Evolutionary conservation across 2,113 vertebrate species (phyloP), one percentile per base, ranked within the genome.

Genomic region (Varanus komodoensis): DNA sequence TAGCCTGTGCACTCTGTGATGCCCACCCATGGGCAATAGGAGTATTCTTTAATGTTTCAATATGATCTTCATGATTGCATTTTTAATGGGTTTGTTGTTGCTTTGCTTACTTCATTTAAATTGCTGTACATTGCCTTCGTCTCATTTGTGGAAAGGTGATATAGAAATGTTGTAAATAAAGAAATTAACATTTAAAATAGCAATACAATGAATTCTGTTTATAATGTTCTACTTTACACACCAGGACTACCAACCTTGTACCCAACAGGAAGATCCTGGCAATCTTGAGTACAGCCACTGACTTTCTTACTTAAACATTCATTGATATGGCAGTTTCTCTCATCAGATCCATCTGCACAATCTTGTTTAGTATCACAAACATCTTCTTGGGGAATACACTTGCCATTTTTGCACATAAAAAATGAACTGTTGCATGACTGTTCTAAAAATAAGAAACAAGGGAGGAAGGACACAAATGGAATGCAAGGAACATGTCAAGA

Each of bases 361-460:
- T 99, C 99, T 91, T 99, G 98, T 91, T 96, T 98, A 84, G 93
- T 97, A 94, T 99, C 98, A 93, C 99, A 99, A 38, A 99, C 97
- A 92, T 94, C 94, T 4, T 96, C 97, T 80, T 97, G 97, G 77
- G 98, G 97, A 92, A 99, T 98, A 95, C 99, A 99, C 93, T 98
- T 98, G 48, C 99, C 99, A 94, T 99, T 99, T 97, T 98, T 98
- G 95, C 99, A 99, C 98, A 99, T 98, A 97, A 99, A 99, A 97
- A 99, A 99, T 93, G 99, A 99, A 95, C 97, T 98, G 88, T 99
- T 99, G 98, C 99, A 99, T 96, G 98, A 97, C 97, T 98, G 99
- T 98, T 99, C 99, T 99, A 97, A 90, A 98, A 97, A 95, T 91
- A 91, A 93, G 93, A 95, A 94, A 95, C 29, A 71, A 80, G 50